Evolutionary conservation across 2,888 invertebrate species (phyloP).

Genomic region (Platycheirus albimanus): DNA sequence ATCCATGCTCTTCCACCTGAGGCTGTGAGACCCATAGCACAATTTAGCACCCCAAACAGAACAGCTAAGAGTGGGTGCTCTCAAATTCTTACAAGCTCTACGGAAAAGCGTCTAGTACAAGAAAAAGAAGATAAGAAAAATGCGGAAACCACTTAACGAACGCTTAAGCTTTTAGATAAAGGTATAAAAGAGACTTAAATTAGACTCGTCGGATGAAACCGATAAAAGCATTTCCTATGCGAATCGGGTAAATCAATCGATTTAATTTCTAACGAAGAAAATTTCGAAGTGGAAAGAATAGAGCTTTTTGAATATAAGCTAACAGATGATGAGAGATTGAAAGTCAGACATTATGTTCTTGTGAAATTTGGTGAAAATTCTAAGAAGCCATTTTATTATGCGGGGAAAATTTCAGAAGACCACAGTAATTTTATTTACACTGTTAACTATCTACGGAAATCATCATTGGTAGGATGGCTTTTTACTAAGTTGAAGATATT

Average conservation of each 20-base stretch:
- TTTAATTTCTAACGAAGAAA: background rate
- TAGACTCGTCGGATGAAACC: background rate
- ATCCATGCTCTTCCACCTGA: background rate
- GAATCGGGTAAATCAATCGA: conserved; percentile 2
- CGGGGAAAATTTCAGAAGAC: no score
- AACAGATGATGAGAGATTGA: background rate
- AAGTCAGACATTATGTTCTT: no score
- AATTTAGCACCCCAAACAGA: background rate
- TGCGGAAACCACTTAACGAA: background rate
- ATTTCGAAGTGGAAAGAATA: conserved; percentile 9
- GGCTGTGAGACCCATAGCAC: background rate
- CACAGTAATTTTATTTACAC: no score
- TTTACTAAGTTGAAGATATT: no score
- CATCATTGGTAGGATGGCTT: no score
- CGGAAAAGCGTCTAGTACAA: background rate
- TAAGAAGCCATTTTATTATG: no score
- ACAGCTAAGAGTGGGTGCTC: background rate
- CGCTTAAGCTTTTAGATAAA: background rate
- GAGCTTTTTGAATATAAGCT: background rate
- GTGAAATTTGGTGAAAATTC: no score
- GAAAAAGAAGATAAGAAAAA: background rate
- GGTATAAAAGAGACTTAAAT: background rate
- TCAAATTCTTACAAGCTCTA: background rate
- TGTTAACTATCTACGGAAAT: no score
- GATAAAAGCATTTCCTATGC: conserved; percentile 20